These are phyloP conservation scores for Macaria liturata DNA, from an alignment of 2,888 invertebrate species.

Conservation along the genomic window DNA sequence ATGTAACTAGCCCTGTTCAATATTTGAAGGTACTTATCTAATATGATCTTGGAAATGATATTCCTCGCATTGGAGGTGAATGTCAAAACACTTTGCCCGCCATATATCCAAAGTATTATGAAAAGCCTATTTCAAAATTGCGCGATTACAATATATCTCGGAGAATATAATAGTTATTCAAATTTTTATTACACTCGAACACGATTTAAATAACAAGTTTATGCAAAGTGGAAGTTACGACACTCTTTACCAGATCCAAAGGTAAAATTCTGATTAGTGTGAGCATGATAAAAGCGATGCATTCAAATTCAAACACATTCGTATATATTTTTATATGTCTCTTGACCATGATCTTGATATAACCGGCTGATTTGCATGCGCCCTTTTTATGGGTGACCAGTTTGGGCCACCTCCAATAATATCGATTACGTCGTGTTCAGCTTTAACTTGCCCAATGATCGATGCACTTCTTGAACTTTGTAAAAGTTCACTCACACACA, in stretches of 20 bases:
- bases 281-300: slow-evolving; percentile 29
- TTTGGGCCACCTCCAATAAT: slow-evolving; percentile 22
- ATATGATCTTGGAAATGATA: slow-evolving; percentile 5
- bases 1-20: background rate
- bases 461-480: slow-evolving; percentile 6
- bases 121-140: slow-evolving; percentile 35
- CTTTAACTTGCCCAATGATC: slow-evolving; percentile 14
- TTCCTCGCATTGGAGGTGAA: slow-evolving; percentile 3
- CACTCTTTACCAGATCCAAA: slow-evolving; percentile 32
- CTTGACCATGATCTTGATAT: slow-evolving; percentile 39
- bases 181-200: slow-evolving; percentile 39
- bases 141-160: slow-evolving; percentile 33
- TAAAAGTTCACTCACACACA: too few species aligned
- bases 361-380: slow-evolving; percentile 30
- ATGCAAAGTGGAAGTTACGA: slow-evolving; percentile 40
- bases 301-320: slow-evolving; percentile 30
- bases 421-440: slow-evolving; percentile 22
- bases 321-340: slow-evolving; percentile 25
- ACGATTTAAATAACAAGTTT: slow-evolving; percentile 33
- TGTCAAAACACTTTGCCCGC: slow-evolving; percentile 18
- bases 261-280: slow-evolving; percentile 27
- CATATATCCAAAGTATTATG: slow-evolving; percentile 25
- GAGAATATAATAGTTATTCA: slow-evolving; percentile 37
- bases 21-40: slow-evolving; percentile 2
- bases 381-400: slow-evolving; percentile 30